A percentile compares a stretch with the other conserved stretches of the same genome.
These are phyloP conservation scores for Drosophila miranda DNA, from an alignment of 1,140 invertebrate species.

Conservation along the genomic window DNA sequence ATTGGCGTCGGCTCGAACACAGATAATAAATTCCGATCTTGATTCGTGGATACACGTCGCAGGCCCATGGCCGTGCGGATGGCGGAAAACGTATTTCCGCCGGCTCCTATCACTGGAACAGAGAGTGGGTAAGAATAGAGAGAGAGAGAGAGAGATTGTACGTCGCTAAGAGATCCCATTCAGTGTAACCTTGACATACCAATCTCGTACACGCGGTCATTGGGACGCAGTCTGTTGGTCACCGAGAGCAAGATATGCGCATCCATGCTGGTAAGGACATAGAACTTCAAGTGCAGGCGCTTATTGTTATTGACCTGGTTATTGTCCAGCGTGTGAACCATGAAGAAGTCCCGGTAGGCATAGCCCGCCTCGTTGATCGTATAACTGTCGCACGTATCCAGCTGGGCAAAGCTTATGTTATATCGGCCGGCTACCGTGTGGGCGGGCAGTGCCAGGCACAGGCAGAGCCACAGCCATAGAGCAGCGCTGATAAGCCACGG, in stretches of 20 bases:
- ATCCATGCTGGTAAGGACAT: conserved; percentile 75
- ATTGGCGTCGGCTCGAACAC: conserved; percentile 75
- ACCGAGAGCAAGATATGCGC: conserved; percentile 76
- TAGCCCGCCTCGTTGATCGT: conserved; percentile 51
- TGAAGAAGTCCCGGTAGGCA: conserved; percentile 65
- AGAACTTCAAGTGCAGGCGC: conserved; percentile 75
- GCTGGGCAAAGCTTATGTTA: conserved; percentile 65
- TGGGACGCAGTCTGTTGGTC: conserved; percentile 40
- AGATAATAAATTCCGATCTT: conserved; percentile 62
- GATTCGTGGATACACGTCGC: conserved; percentile 66
- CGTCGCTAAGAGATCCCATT: too few relatives aligned
- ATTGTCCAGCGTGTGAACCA: conserved; percentile 59
- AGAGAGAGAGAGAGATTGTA: not conserved
- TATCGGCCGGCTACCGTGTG: conserved; percentile 40
- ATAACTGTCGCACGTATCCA: conserved; percentile 64
- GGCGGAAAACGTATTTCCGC: conserved; percentile 73
- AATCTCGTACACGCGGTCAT: conserved; percentile 74
- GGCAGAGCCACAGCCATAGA: conserved; percentile 15
- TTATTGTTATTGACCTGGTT: conserved; percentile 56
- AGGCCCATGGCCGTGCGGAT: conserved; percentile 69
- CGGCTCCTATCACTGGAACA: conserved; percentile 72
- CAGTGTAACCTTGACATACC: conserved; percentile 38
- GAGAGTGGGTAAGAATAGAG: not conserved
- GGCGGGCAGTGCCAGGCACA: conserved; percentile 28
- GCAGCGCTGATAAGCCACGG: conserved; percentile 31